Conservation (phyloP, 2,888 invertebrate species). For the Drosophila helvetica region DNA sequence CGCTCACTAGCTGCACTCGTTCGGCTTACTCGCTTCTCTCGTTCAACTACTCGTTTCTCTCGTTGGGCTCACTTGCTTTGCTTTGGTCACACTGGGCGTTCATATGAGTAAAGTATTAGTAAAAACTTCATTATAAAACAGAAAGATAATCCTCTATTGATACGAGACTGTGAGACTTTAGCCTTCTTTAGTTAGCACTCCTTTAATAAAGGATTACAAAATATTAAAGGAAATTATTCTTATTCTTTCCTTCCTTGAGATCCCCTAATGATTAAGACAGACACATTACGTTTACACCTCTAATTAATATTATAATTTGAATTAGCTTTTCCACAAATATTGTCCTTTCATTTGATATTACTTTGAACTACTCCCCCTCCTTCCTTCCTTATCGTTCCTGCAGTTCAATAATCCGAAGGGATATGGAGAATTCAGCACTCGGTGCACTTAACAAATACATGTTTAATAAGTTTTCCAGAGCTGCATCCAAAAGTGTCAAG, state of each 20-base stretch:
- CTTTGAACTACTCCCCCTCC: background rate
- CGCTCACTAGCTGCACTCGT: too few relatives aligned
- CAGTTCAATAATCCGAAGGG: background rate
- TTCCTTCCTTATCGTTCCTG: background rate
- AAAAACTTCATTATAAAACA: too few relatives aligned
- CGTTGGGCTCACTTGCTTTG: too few relatives aligned
- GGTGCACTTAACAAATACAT: slow-evolving; percentile 22
- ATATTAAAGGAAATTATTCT: background rate
- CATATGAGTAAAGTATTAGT: too few relatives aligned
- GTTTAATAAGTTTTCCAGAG: slow-evolving; percentile 44
- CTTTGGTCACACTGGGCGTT: too few relatives aligned
- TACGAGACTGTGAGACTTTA: too few relatives aligned
- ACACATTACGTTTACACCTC: too few relatives aligned
- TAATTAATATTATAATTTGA: background rate
- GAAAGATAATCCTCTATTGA: too few relatives aligned
- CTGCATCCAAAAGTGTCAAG: slow-evolving; percentile 7
- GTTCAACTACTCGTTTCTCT: too few relatives aligned
- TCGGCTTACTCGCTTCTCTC: too few relatives aligned
- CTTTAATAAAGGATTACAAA: background rate
- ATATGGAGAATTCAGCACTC: slow-evolving; percentile 3
- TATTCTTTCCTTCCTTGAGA: background rate
- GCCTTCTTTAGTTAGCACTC: background rate
- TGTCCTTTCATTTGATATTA: background rate
- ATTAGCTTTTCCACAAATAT: background rate
- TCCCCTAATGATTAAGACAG: background rate